These are phyloP conservation scores for Papilio polytes DNA, from an alignment of 1,140 invertebrate species.

Conservation along the genomic window DNA sequence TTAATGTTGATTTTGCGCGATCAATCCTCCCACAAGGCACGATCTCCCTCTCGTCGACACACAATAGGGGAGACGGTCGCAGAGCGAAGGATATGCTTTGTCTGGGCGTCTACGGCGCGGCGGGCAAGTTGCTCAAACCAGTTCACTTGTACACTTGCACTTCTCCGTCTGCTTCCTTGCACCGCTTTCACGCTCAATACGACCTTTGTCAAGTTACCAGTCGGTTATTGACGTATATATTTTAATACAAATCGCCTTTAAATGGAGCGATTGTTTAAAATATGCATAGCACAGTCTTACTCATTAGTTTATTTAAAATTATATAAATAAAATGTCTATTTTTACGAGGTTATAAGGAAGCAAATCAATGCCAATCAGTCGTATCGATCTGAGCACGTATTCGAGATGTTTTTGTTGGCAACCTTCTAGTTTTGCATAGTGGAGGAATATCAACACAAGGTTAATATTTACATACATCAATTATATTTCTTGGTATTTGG, in stretches of 20 bases:
- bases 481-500: background rate
- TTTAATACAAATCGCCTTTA: slow-evolving; percentile 1
- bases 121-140: slow-evolving; percentile 57
- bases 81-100: slow-evolving; percentile 64
- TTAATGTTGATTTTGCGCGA: slow-evolving; percentile 11
- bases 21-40: slow-evolving; percentile 4
- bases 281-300: background rate
- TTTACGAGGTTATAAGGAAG: slow-evolving; percentile 30
- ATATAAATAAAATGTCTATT: slow-evolving; percentile 11
- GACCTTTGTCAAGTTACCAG: slow-evolving; percentile 52
- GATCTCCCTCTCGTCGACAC: slow-evolving; percentile 45
- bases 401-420: slow-evolving; percentile 29
- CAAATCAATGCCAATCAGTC: slow-evolving; percentile 32
- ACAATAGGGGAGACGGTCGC: slow-evolving; percentile 59
- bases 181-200: slow-evolving; percentile 57
- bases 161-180: slow-evolving; percentile 57
- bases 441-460: slow-evolving; percentile 1
- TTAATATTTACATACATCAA: slow-evolving; percentile 17
- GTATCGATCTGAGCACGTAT: slow-evolving; percentile 21
- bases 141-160: slow-evolving; percentile 69
- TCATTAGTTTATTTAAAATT: slow-evolving; percentile 25
- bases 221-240: slow-evolving; percentile 21
- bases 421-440: slow-evolving; percentile 19
- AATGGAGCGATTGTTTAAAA: slow-evolving; percentile 11
- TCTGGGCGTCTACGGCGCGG: slow-evolving; percentile 42